Conservation (phyloP, 2,888 invertebrate species). For the Hartigia nigra region DNA sequence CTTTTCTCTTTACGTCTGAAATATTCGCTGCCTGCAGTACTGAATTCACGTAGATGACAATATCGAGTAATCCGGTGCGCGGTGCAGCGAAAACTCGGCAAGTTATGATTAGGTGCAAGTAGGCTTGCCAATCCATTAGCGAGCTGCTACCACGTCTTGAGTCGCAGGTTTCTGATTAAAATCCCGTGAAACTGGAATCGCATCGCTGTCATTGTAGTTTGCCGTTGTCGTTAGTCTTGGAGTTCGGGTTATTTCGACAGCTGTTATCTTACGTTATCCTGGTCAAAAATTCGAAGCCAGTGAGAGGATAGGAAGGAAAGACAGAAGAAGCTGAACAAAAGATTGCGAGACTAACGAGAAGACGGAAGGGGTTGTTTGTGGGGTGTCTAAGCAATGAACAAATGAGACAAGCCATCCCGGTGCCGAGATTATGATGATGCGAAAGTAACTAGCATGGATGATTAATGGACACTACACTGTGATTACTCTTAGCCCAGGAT, state of each 20-base stretch:
- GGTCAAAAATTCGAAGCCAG: not conserved
- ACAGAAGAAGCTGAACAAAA: not conserved
- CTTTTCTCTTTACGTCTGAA: not conserved
- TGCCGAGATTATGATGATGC: constrained; percentile 47
- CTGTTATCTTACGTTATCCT: not conserved
- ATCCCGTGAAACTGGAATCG: constrained; percentile 39
- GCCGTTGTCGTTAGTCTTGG: not conserved
- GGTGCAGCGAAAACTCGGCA: constrained; percentile 15
- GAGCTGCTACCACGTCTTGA: constrained; percentile 11
- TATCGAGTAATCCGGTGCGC: constrained; percentile 3
- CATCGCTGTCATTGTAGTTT: not conserved
- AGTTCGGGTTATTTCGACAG: not conserved
- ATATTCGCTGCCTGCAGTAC: not conserved
- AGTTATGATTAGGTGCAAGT: constrained; percentile 52
- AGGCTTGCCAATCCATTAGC: constrained; percentile 57
- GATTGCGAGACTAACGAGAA: not conserved
- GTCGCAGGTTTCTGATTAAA: constrained; percentile 53
- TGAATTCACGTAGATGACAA: constrained; percentile 6
- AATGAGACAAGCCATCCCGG: constrained; percentile 9
- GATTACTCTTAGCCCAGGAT: constrained; percentile 27
- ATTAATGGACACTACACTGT: constrained; percentile 48
- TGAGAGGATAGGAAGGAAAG: not conserved
- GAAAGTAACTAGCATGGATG: constrained; percentile 49
- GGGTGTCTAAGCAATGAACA: not conserved
- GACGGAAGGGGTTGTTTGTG: not conserved